Evolutionary conservation across 1,140 invertebrate species (phyloP).

Genomic region (Drosophila bocqueti): DNA sequence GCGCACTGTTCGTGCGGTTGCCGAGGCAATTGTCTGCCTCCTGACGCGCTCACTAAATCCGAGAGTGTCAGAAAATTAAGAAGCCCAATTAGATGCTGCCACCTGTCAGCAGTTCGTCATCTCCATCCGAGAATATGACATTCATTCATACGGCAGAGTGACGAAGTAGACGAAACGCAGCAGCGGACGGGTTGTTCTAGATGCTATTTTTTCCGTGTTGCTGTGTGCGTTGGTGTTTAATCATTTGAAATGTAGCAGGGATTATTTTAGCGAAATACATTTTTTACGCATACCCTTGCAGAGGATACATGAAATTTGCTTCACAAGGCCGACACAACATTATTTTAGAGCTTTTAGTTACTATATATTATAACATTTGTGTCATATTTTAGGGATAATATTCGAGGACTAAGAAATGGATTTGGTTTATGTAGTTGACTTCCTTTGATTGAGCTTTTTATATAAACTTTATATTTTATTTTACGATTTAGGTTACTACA

Average conservation of each 20-base stretch:
- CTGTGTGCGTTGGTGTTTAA: conserved; percentile 24
- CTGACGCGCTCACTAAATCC: conserved; percentile 48
- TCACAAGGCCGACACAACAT: not conserved
- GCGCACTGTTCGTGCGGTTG: conserved; percentile 27
- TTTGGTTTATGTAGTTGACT: not conserved
- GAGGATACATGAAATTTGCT: not conserved
- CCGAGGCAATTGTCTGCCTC: conserved; percentile 67
- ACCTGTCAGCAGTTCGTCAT: conserved; percentile 85
- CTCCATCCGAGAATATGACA: conserved; percentile 76
- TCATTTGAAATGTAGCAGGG: conserved; percentile 47
- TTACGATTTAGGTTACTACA: not conserved
- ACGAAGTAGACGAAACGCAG: conserved; percentile 73
- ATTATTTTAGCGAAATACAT: conserved; percentile 60
- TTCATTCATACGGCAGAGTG: conserved; percentile 76
- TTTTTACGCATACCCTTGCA: conserved; percentile 43
- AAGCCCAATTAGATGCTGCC: conserved; percentile 84
- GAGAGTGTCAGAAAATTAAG: conserved; percentile 81
- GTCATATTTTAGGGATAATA: not conserved
- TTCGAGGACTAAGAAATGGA: not conserved
- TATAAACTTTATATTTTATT: not conserved
- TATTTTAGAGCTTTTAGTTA: not conserved
- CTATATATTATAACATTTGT: not conserved
- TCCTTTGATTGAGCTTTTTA: not conserved
- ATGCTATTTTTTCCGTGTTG: conserved; percentile 22
- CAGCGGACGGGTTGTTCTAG: conserved; percentile 57